Base-by-base conservation (phyloP, 2,113 vertebrate genomes). In the Xenotilapia flavipinnis region DNA sequence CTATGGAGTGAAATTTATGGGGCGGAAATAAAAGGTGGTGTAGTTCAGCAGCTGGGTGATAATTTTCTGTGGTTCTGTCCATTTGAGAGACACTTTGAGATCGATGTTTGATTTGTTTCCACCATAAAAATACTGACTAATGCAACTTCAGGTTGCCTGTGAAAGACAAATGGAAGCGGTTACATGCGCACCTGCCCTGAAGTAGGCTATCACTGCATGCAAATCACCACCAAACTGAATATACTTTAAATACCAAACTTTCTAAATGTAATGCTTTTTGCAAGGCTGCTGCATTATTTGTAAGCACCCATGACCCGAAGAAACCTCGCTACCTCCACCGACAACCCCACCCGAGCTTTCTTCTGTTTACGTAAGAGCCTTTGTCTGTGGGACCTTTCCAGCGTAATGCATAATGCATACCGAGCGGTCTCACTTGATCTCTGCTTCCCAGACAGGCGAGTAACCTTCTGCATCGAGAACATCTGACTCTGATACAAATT, bases 371-470 rank as follows among this genome's bases (percentile, higher is more conserved):
- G 79, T 90, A 86, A 55, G 14, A 81, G 60, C 80, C 84, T 88
- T 81, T 90, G 88, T 90, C 38, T 87, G 33, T 62, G 45, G 80
- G 83, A 86, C 87, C 84, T 70, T 89, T 23, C 45, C 79, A 75
- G 54, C 7, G 21, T 5, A 23, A 85, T 92, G 68, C 86, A 87
- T 90, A 85, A 93, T 89, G 70, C 84, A 93, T 60, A 53, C 55
- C 79, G 53, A 17, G 53, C 65, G 60, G 86, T 83, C 79, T 81
- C 47, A 53, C 70, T 70, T 91, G 88, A 90, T 86, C 73, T 70
- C 77, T 60, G 91, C 84, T 87, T 85, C 9, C 42, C 83, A 91
- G 83, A 80, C 88, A 62, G 85, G 42, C 51, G 60, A 58, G 77
- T 38, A 83, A 87, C 85, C 80, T 73, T 87, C 42, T 88, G 83